Conservation (phyloP, 2,888 invertebrate genomes). For the Parnassius smintheus region DNA sequence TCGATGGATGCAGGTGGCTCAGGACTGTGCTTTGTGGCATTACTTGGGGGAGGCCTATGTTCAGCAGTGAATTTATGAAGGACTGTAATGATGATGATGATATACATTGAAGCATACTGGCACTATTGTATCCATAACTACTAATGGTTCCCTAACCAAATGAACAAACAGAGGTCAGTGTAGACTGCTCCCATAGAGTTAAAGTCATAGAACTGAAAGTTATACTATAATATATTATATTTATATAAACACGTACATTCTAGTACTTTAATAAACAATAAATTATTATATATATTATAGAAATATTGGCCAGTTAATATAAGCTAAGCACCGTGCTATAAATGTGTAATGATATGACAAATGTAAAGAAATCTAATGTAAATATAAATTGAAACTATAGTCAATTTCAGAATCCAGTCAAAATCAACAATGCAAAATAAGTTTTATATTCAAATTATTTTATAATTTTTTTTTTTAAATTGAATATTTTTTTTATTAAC, state of each 20-base stretch:
- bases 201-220: too few species aligned
- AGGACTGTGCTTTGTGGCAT: too few species aligned
- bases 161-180: too few species aligned
- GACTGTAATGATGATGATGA: too few species aligned
- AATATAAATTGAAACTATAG: background rate
- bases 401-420: slow-evolving; percentile 16
- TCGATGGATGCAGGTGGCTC: too few species aligned
- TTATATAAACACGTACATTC: slow-evolving; percentile 4
- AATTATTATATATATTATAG: slow-evolving; percentile 5
- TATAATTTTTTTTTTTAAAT: too few species aligned
- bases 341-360: slow-evolving; percentile 17
- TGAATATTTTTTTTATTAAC: background rate
- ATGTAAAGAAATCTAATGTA: background rate
- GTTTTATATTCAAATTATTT: background rate
- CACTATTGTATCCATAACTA: too few species aligned
- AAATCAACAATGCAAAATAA: background rate
- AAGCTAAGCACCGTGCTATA: slow-evolving; percentile 19
- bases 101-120: too few species aligned
- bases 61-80: too few species aligned
- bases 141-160: too few species aligned
- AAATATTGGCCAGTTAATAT: slow-evolving; percentile 14
- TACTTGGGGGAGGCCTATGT: too few species aligned
- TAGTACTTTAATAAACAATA: slow-evolving; percentile 15
- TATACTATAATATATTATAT: background rate
- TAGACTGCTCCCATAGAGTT: too few species aligned